Evolutionary conservation across 1,140 invertebrate genomes (phyloP).

Genomic region (Callitettix versicolor): DNA sequence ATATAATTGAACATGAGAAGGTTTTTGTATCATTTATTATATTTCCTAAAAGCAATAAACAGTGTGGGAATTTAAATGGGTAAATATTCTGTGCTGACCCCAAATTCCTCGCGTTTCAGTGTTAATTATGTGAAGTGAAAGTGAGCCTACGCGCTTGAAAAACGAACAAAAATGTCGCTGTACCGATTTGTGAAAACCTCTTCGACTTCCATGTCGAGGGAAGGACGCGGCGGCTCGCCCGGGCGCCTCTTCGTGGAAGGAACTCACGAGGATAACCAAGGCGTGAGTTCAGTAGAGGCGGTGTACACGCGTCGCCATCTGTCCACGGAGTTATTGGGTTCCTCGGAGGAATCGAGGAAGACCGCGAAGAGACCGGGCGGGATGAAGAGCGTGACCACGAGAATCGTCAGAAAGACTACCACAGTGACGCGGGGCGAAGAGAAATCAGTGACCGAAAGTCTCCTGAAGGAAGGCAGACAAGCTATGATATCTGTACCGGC

Average conservation of each 20-base stretch:
- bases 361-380: slow-evolving; percentile 64
- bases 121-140: too few relatives aligned
- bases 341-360: slow-evolving; percentile 68
- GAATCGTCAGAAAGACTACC: slow-evolving; percentile 81
- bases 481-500: slow-evolving; percentile 32
- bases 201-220: slow-evolving; percentile 27
- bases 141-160: too few relatives aligned
- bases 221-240: slow-evolving; percentile 1
- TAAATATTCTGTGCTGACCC: too few relatives aligned
- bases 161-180: slow-evolving; percentile 40
- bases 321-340: slow-evolving; percentile 73
- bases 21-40: too few relatives aligned
- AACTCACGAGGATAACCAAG: slow-evolving; percentile 48
- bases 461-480: slow-evolving; percentile 41
- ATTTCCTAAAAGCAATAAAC: too few relatives aligned
- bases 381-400: slow-evolving; percentile 68
- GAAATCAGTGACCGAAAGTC: slow-evolving; percentile 57
- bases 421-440: slow-evolving; percentile 80
- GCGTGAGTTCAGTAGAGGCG: slow-evolving; percentile 48
- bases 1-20: too few relatives aligned
- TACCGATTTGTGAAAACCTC: slow-evolving; percentile 60
- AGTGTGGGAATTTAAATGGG: too few relatives aligned
- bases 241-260: slow-evolving; percentile 69
- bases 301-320: slow-evolving; percentile 70
- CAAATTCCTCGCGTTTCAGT: too few relatives aligned